Percentiles rank a stretch among this genome's conserved stretches.
Conservation (phyloP, 2,113 vertebrate genomes). For the Rhinopomastus cyanomelas region DNA sequence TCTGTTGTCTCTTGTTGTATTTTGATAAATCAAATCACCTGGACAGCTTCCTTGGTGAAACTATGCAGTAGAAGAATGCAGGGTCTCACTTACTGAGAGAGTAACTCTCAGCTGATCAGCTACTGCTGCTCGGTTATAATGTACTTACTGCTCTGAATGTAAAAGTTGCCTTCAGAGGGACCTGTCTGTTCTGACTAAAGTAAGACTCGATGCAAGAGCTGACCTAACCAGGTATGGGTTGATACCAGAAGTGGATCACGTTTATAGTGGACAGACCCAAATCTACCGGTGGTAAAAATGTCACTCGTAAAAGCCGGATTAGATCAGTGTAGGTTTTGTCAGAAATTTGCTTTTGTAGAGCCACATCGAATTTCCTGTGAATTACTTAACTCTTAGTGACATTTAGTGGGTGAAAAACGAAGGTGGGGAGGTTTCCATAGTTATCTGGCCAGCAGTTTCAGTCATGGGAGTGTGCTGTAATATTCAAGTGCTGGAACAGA, state of each 20-base stretch:
- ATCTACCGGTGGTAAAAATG: background rate
- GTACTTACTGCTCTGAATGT: background rate
- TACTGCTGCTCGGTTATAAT: no score
- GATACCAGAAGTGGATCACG: background rate
- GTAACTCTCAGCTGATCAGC: no score
- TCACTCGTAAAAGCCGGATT: background rate
- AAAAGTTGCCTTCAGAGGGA: background rate
- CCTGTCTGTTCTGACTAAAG: background rate
- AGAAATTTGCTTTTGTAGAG: background rate
- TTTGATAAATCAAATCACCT: background rate
- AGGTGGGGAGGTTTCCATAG: constrained; percentile 12
- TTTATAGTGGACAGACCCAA: background rate
- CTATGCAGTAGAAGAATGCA: background rate
- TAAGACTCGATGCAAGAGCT: background rate
- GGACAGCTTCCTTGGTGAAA: background rate
- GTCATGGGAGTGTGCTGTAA: constrained; percentile 4
- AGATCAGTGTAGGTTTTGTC: background rate
- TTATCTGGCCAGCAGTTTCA: constrained; percentile 19
- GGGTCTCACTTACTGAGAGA: background rate
- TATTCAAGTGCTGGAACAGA: constrained; percentile 15
- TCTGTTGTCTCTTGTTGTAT: background rate
- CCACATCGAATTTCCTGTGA: background rate
- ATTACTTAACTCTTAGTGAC: background rate
- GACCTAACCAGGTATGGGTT: background rate
- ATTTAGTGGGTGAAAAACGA: background rate